phyloP scores from a whole-genome alignment of 2,113 vertebrate species.

The Brienomyrus longianalis region DNA sequence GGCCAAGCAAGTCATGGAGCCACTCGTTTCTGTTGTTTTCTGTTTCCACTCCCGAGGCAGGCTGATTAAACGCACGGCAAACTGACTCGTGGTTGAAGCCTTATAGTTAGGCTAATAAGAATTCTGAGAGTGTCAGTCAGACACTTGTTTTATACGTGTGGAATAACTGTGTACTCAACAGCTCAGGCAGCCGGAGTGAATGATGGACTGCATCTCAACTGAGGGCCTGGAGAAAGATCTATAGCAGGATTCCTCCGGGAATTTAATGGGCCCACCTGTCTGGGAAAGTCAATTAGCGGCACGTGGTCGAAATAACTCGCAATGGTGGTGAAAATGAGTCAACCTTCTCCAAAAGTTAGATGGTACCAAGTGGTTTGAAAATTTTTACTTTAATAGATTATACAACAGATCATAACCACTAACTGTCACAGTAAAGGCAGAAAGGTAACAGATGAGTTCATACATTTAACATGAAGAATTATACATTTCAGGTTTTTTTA shows the following conservation, averaged over 20 bases:
- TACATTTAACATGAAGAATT: background rate
- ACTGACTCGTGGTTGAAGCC: background rate
- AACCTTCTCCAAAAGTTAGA: background rate
- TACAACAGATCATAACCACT: background rate
- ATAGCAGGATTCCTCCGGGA: background rate
- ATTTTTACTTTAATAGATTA: background rate
- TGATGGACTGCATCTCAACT: background rate
- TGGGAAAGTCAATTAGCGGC: background rate
- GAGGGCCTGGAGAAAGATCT: background rate
- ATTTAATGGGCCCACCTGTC: background rate
- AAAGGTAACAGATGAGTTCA: background rate
- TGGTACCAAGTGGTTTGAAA: background rate
- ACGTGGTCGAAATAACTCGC: background rate
- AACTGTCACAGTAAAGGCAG: background rate
- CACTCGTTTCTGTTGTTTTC: background rate
- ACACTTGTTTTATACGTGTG: background rate
- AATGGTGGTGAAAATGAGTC: background rate
- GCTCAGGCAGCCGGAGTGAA: background rate
- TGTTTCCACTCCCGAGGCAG: background rate
- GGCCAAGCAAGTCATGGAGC: background rate
- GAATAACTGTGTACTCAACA: conserved; percentile 5
- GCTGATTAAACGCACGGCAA: background rate
- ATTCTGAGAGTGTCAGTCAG: background rate
- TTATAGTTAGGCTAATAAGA: background rate
- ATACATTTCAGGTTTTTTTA: background rate